These are phyloP conservation scores for Pseudeuparius sepicola DNA, from an alignment of 2,888 invertebrate genomes.

Conservation along the genomic window DNA sequence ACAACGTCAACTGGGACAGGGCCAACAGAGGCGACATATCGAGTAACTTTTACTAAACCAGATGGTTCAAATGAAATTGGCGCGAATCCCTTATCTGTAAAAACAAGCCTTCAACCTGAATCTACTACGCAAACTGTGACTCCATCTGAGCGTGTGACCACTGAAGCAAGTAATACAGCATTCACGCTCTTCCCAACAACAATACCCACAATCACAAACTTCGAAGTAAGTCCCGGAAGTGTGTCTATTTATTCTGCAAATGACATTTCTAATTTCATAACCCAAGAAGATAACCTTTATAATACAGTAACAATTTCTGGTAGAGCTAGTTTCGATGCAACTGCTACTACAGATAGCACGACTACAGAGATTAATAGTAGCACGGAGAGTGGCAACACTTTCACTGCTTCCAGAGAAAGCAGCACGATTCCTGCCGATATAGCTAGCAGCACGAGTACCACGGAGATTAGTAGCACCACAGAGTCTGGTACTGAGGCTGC, in stretches of 20 bases:
- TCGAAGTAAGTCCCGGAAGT: slow-evolving; percentile 38
- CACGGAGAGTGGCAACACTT: slow-evolving; percentile 1
- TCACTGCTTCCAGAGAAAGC: slow-evolving; percentile 12
- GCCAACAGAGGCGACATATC: too few relatives aligned
- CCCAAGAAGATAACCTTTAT: slow-evolving; percentile 45
- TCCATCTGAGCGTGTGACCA: too few relatives aligned
- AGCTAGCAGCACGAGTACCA: slow-evolving; percentile 19
- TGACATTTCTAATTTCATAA: slow-evolving; percentile 36
- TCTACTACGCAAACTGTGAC: too few relatives aligned
- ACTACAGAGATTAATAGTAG: slow-evolving; percentile 7
- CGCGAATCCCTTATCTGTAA: too few relatives aligned
- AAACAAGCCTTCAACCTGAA: too few relatives aligned
- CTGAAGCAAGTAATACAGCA: slow-evolving; percentile 34
- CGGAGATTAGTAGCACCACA: slow-evolving; percentile 23
- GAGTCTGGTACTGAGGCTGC: slow-evolving; percentile 15
- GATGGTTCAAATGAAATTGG: slow-evolving; percentile 1
- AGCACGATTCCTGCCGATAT: slow-evolving; percentile 19
- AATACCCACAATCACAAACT: slow-evolving; percentile 29
- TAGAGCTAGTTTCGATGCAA: slow-evolving; percentile 37
- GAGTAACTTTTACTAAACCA: too few relatives aligned
- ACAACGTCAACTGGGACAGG: too few relatives aligned
- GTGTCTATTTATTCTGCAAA: slow-evolving; percentile 37
- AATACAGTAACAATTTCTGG: slow-evolving; percentile 44
- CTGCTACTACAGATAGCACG: slow-evolving; percentile 20
- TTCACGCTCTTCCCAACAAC: slow-evolving; percentile 20